Percentiles rank a stretch among this genome's conserved stretches.
phyloP scores from a whole-genome alignment of 30 jellyfish, hydroid and myxozoan genomes.

The Turritopsis rubra region DNA sequence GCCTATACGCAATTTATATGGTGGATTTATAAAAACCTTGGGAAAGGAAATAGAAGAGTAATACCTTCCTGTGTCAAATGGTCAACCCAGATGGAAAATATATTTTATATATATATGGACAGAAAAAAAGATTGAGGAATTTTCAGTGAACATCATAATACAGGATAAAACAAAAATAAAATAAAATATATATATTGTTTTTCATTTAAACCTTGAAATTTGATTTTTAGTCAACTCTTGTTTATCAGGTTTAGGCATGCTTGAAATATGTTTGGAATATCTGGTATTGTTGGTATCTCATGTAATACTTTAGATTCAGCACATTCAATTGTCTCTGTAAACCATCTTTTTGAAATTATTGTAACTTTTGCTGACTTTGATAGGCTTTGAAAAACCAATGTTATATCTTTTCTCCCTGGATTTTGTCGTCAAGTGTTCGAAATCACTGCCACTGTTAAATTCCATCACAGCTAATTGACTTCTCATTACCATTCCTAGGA shows the following conservation, averaged over 20 bases:
- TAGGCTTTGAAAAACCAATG: slow-evolving; percentile 15
- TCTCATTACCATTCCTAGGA: slow-evolving; percentile 31
- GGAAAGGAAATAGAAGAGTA: neutral
- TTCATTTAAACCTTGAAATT: neutral
- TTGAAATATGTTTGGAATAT: neutral
- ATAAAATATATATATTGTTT: neutral
- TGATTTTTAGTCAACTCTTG: neutral
- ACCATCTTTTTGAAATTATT: neutral
- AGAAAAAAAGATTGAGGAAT: neutral
- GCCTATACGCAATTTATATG: neutral
- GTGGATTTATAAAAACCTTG: neutral
- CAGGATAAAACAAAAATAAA: neutral
- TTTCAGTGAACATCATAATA: neutral
- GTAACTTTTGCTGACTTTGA: neutral
- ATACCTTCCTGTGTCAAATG: neutral
- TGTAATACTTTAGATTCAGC: neutral
- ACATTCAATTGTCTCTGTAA: neutral
- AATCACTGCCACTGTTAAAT: slow-evolving; percentile 12
- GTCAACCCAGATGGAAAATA: neutral
- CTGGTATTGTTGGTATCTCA: neutral
- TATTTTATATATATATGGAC: neutral
- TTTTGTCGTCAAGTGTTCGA: slow-evolving; percentile 8
- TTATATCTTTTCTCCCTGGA: slow-evolving; percentile 19
- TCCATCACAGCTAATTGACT: slow-evolving; percentile 28
- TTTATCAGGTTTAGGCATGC: neutral